A percentile compares a stretch with the other conserved stretches of the same genome.
Evolutionary conservation across 2,797 vertebrate species (phyloP).

Genomic region (Lutjanus argentimaculatus): DNA sequence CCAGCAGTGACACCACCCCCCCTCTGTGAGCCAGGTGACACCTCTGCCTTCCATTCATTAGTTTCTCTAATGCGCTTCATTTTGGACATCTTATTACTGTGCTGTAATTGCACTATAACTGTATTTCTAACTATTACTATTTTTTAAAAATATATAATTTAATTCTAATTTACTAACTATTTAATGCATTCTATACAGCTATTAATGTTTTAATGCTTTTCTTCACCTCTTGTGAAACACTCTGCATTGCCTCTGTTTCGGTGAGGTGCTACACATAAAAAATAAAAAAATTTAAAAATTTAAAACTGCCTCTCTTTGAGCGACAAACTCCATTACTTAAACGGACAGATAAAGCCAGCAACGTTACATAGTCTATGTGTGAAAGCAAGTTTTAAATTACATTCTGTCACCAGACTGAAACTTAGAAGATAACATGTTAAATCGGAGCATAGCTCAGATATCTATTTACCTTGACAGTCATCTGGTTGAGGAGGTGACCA

Average conservation of each 20-base stretch:
- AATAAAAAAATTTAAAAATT: too few relatives aligned
- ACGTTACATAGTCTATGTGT: background rate
- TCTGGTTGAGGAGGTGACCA: conserved; percentile 94
- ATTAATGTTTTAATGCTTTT: background rate
- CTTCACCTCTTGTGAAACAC: too few relatives aligned
- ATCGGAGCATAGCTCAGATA: background rate
- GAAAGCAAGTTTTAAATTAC: background rate
- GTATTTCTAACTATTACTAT: too few relatives aligned
- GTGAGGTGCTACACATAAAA: background rate
- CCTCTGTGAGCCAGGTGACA: background rate
- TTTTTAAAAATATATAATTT: background rate
- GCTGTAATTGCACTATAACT: too few relatives aligned
- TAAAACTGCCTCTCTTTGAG: too few relatives aligned
- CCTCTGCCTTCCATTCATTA: background rate
- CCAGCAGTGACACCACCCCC: background rate
- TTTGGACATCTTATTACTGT: too few relatives aligned
- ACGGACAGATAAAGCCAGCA: background rate
- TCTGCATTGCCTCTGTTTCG: too few relatives aligned
- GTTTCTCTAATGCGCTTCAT: background rate
- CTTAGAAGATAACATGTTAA: background rate
- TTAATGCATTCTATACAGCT: background rate
- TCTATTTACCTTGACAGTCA: conserved; percentile 92
- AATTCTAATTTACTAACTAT: too few relatives aligned
- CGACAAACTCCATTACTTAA: background rate
- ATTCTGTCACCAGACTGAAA: background rate